Conservation (phyloP, 1,140 invertebrate genomes). For the Leucophenga varia region DNA sequence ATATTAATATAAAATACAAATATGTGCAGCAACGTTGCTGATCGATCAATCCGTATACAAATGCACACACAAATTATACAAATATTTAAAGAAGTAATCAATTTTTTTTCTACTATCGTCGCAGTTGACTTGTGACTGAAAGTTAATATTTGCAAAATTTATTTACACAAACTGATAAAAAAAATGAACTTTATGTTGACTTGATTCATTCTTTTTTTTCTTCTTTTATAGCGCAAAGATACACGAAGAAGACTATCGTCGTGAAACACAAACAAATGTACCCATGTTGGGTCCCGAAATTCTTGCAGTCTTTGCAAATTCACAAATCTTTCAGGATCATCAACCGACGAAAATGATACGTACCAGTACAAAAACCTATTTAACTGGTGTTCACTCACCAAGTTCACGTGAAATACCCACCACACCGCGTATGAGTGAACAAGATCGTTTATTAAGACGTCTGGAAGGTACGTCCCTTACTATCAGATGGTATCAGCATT, state of each 20-base stretch:
- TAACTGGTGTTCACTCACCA: slow-evolving; percentile 44
- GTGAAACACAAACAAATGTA: slow-evolving; percentile 53
- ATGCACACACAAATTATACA: too few species aligned
- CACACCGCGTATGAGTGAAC: slow-evolving; percentile 42
- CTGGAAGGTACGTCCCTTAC: slow-evolving; percentile 57
- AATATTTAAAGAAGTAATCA: too few species aligned
- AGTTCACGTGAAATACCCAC: slow-evolving; percentile 38
- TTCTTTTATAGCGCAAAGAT: slow-evolving; percentile 40
- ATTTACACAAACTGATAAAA: neutral
- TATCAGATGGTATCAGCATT: slow-evolving; percentile 16
- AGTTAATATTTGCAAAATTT: slow-evolving; percentile 7
- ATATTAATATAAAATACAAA: too few species aligned
- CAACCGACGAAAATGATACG: slow-evolving; percentile 48
- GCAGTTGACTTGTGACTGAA: slow-evolving; percentile 10
- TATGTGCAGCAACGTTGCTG: too few species aligned
- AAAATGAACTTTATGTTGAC: neutral
- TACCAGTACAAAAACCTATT: slow-evolving; percentile 45
- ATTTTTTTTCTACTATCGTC: too few species aligned
- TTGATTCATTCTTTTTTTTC: neutral
- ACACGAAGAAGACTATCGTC: slow-evolving; percentile 53
- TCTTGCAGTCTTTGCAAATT: slow-evolving; percentile 52
- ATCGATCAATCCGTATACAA: too few species aligned
- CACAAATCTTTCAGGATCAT: slow-evolving; percentile 55
- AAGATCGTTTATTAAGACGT: slow-evolving; percentile 44
- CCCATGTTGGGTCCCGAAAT: slow-evolving; percentile 53